Conservation (phyloP, 2,888 invertebrate genomes). For the Apotomis turbidana region DNA sequence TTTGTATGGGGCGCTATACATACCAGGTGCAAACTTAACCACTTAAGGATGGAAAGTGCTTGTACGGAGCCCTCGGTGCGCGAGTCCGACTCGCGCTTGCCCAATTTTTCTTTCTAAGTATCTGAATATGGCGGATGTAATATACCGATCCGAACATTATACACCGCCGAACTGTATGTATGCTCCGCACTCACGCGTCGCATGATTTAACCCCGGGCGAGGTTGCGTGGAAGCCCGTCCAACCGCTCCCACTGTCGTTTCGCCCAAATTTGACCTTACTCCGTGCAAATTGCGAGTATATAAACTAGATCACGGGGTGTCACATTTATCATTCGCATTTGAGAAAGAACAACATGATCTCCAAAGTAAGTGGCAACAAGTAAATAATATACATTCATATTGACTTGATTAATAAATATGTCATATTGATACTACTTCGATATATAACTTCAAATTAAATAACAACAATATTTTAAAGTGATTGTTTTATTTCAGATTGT, state of each 20-base stretch:
- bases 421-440: too few relatives aligned
- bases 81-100: too few relatives aligned
- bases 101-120: too few relatives aligned
- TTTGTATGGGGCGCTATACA: too few relatives aligned
- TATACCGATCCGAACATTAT: too few relatives aligned
- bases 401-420: too few relatives aligned
- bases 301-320: slow-evolving; percentile 43
- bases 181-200: too few relatives aligned
- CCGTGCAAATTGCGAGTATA: slow-evolving; percentile 30
- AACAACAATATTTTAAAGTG: not conserved
- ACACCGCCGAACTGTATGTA: not conserved
- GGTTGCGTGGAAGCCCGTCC: slow-evolving; percentile 29
- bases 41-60: too few relatives aligned
- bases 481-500: slow-evolving; percentile 21
- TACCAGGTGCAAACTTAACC: too few relatives aligned
- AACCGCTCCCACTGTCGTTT: slow-evolving; percentile 29
- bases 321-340: slow-evolving; percentile 33
- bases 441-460: not conserved
- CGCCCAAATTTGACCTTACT: slow-evolving; percentile 35
- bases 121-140: too few relatives aligned
- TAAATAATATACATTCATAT: too few relatives aligned
- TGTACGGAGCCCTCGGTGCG: too few relatives aligned
- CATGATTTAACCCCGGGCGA: slow-evolving; percentile 17
- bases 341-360: slow-evolving; percentile 38
- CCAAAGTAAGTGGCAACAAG: slow-evolving; percentile 8